Percentiles rank a stretch among this genome's conserved stretches.
Conservation (phyloP, 2,888 invertebrate genomes). For the Melipona beecheii region DNA sequence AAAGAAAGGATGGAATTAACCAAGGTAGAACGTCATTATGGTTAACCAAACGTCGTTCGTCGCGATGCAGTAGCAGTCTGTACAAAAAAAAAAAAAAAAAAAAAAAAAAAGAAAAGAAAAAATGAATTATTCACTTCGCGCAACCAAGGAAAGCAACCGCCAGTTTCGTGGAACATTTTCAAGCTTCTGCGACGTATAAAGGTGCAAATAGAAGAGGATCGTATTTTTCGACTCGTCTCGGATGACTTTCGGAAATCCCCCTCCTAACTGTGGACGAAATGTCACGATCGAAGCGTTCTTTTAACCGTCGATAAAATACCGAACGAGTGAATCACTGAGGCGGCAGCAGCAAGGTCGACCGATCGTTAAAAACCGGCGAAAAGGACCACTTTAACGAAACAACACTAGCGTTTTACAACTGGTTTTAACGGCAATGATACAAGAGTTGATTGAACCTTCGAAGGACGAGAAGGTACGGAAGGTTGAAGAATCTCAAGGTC, state of each 20-base stretch:
- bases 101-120: too few relatives aligned
- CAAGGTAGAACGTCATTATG: conserved; percentile 4
- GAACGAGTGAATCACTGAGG: not conserved
- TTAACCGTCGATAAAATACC: not conserved
- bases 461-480: conserved; percentile 49
- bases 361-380: not conserved
- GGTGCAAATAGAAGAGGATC: not conserved
- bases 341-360: conserved; percentile 7
- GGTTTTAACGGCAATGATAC: conserved; percentile 24
- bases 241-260: not conserved
- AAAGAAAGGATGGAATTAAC: not conserved
- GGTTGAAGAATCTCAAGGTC: conserved; percentile 31
- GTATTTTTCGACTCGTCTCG: not conserved
- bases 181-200: not conserved
- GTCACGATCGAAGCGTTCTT: not conserved
- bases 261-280: not conserved
- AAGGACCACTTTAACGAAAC: conserved; percentile 24
- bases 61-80: not conserved
- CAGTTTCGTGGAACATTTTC: conserved; percentile 27
- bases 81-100: not conserved
- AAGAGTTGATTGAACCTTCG: conserved; percentile 57
- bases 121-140: conserved; percentile 52
- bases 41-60: conserved; percentile 29
- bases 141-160: not conserved
- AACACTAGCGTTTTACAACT: conserved; percentile 27